Conservation (phyloP, 2,113 vertebrate genomes). For the Monopterus albus region DNA sequence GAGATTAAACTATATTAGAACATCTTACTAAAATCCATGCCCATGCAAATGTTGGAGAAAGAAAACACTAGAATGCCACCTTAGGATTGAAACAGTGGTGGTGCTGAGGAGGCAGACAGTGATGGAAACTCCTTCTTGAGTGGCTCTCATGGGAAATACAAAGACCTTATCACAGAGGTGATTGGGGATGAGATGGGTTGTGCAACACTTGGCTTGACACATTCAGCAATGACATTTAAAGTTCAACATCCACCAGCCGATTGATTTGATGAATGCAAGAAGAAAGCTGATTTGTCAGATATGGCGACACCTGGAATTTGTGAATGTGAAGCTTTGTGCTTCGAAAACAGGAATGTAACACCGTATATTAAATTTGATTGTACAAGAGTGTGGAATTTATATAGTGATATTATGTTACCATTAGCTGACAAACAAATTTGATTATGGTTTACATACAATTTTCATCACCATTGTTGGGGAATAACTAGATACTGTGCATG, state of each 20-base stretch:
- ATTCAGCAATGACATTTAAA: constrained; percentile 70
- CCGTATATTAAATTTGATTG: neutral
- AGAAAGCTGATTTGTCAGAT: constrained; percentile 42
- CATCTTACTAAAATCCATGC: neutral
- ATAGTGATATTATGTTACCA: too few relatives aligned
- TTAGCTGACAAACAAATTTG: too few relatives aligned
- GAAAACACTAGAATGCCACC: neutral
- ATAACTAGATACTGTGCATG: too few relatives aligned
- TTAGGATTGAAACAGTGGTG: neutral
- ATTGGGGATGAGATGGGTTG: constrained; percentile 23
- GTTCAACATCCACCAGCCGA: constrained; percentile 53
- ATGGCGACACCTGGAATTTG: constrained; percentile 22
- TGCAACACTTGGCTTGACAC: constrained; percentile 24
- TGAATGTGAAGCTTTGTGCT: constrained; percentile 20
- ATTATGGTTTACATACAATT: too few relatives aligned
- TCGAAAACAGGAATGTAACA: neutral
- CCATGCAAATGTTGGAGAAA: neutral
- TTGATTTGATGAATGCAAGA: constrained; percentile 32
- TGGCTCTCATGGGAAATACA: constrained; percentile 7
- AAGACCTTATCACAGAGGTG: constrained; percentile 26
- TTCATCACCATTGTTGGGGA: too few relatives aligned
- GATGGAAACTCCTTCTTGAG: constrained; percentile 13
- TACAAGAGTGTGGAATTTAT: neutral
- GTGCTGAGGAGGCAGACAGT: constrained; percentile 6
- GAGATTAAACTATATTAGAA: neutral